phyloP scores from a whole-genome alignment of 2,113 vertebrate species.

The Hemichromis elongatus region DNA sequence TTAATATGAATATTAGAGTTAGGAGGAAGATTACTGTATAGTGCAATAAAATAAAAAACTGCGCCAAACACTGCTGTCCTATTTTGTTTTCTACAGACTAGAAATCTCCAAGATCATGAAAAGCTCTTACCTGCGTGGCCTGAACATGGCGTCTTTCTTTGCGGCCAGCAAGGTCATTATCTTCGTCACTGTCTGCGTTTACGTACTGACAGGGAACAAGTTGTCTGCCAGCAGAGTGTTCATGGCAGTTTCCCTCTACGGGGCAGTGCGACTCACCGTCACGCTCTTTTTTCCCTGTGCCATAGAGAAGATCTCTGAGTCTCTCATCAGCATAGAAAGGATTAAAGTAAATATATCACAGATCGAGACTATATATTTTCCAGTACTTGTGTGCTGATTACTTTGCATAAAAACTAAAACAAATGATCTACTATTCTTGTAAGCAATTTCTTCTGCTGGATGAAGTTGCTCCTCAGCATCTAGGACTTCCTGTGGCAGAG shows the following conservation, averaged over 20 bases:
- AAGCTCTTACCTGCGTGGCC: constrained; percentile 90
- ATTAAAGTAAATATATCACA: constrained; percentile 80
- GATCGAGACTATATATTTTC: not conserved
- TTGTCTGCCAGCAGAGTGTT: constrained; percentile 88
- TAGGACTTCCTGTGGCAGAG: constrained; percentile 51
- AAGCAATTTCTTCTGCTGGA: constrained; percentile 85
- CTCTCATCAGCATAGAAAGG: constrained; percentile 84
- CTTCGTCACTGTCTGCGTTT: constrained; percentile 87
- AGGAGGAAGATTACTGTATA: not conserved
- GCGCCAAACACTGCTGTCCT: not conserved
- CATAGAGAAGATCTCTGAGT: constrained; percentile 84
- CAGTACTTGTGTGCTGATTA: not conserved
- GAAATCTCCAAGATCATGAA: constrained; percentile 88
- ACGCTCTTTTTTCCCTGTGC: constrained; percentile 92
- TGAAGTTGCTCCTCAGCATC: constrained; percentile 72
- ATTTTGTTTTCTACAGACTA: constrained; percentile 69
- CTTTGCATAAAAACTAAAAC: not conserved
- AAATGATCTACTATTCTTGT: not conserved
- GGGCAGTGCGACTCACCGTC: constrained; percentile 85
- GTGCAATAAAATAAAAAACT: not conserved
- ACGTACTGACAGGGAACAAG: constrained; percentile 80
- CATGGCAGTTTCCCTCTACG: constrained; percentile 83
- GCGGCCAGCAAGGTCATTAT: constrained; percentile 89
- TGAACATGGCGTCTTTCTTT: constrained; percentile 94
- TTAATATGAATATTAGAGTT: not conserved